Percentiles rank a stretch among this genome's conserved stretches.
Conservation (phyloP, 2,797 vertebrate genomes). For the Poecilia wingei region DNA sequence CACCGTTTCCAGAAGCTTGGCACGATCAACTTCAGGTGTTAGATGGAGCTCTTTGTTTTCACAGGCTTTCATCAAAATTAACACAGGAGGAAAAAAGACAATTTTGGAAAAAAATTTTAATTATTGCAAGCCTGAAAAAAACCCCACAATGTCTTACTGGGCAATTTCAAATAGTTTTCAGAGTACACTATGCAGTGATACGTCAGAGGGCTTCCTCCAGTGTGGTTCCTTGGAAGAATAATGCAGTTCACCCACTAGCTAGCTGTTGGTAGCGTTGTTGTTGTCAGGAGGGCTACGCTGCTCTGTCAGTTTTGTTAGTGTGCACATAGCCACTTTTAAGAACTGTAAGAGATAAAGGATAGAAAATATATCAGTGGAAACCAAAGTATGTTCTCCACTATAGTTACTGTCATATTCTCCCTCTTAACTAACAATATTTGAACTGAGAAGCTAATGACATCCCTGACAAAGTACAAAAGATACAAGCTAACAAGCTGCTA, state of each 20-base stretch:
- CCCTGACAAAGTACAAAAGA: background rate
- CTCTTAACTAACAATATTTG: background rate
- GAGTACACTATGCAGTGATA: background rate
- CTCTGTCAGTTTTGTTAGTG: background rate
- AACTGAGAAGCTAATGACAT: background rate
- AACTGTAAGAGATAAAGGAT: background rate
- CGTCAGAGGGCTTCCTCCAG: constrained; percentile 32
- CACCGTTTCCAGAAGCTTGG: background rate
- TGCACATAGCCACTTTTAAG: background rate
- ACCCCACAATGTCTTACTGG: background rate
- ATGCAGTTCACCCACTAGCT: background rate
- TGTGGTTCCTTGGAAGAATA: constrained; percentile 22
- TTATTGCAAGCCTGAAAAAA: background rate
- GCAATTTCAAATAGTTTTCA: constrained; percentile 12
- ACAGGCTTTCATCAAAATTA: background rate
- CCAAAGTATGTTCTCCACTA: background rate
- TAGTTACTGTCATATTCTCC: background rate
- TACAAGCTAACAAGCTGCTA: background rate
- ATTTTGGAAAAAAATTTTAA: background rate
- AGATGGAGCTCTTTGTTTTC: background rate
- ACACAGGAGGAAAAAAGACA: background rate
- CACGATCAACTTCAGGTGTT: background rate
- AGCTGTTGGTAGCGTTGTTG: constrained; percentile 3
- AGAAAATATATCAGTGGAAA: background rate
- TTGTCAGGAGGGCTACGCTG: background rate